Conservation (phyloP, 1,140 invertebrate species). For the Orius insidiosus region DNA sequence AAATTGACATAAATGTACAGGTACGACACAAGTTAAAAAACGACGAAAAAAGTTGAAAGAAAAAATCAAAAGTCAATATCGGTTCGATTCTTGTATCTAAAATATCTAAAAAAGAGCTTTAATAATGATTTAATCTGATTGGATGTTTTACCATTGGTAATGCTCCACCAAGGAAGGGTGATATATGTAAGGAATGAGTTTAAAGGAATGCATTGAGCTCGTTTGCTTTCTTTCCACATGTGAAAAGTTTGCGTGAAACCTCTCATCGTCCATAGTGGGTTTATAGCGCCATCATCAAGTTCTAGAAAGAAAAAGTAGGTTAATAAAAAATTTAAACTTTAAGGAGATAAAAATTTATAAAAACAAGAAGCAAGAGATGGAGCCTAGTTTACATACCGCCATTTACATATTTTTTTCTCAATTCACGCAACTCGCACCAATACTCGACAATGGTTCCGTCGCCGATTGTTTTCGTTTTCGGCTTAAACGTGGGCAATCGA, state of each 20-base stretch:
- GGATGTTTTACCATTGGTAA: slow-evolving; percentile 56
- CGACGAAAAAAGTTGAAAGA: too few species aligned
- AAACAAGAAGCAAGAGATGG: too few species aligned
- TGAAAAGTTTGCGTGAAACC: slow-evolving; percentile 92
- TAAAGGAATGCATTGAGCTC: slow-evolving; percentile 79
- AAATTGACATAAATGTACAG: too few species aligned
- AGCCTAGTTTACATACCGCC: slow-evolving; percentile 4
- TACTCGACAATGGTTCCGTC: slow-evolving; percentile 68
- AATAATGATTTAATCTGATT: not conserved
- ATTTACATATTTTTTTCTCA: slow-evolving; percentile 23
- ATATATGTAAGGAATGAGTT: slow-evolving; percentile 96
- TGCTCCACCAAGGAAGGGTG: slow-evolving; percentile 92
- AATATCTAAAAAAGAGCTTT: slow-evolving; percentile 45
- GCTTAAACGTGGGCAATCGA: slow-evolving; percentile 3
- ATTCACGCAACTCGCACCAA: slow-evolving; percentile 55
- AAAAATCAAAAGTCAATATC: slow-evolving; percentile 63
- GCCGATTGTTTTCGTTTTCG: slow-evolving; percentile 38
- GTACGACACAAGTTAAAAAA: too few species aligned
- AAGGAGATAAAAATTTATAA: not conserved
- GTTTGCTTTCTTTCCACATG: slow-evolving; percentile 89
- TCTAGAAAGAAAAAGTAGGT: slow-evolving; percentile 33
- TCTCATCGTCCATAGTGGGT: slow-evolving; percentile 82
- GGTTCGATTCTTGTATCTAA: slow-evolving; percentile 72
- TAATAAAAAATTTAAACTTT: too few species aligned
- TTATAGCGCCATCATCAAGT: slow-evolving; percentile 79